Conservation (phyloP, 1,140 invertebrate genomes). For the Propsilocerus akamusi region DNA sequence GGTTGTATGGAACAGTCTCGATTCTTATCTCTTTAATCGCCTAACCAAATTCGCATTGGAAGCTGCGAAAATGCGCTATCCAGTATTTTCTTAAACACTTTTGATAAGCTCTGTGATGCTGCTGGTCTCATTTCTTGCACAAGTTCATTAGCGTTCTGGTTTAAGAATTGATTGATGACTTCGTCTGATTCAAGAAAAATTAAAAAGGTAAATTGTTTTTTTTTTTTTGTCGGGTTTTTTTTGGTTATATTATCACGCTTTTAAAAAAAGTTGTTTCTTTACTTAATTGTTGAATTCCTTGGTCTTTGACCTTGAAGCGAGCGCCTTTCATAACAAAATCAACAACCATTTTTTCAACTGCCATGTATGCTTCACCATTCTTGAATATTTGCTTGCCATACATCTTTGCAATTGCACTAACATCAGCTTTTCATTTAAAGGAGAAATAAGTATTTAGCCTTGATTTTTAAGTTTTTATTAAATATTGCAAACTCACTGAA, state of each 20-base stretch:
- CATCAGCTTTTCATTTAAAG: conserved; percentile 43
- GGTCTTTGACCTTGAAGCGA: conserved; percentile 47
- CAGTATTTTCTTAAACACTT: conserved; percentile 52
- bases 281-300: conserved; percentile 53
- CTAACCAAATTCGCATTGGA: conserved; percentile 50
- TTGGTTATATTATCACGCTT: background rate
- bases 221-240: background rate
- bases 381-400: conserved; percentile 42
- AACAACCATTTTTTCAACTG: conserved; percentile 39
- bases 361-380: conserved; percentile 40
- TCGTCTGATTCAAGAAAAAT: conserved; percentile 22
- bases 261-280: conserved; percentile 9
- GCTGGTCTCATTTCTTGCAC: conserved; percentile 64
- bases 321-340: conserved; percentile 50
- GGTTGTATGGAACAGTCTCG: too few species aligned
- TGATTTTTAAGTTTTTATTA: background rate
- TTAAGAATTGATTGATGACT: conserved; percentile 66
- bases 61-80: conserved; percentile 48
- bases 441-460: too few species aligned
- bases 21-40: too few species aligned
- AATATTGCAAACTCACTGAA: background rate
- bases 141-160: conserved; percentile 58
- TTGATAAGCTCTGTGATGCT: conserved; percentile 44
- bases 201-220: background rate
- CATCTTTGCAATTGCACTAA: conserved; percentile 45